Conservation (phyloP, 2,888 invertebrate genomes). For the Loripinus fragilis region DNA sequence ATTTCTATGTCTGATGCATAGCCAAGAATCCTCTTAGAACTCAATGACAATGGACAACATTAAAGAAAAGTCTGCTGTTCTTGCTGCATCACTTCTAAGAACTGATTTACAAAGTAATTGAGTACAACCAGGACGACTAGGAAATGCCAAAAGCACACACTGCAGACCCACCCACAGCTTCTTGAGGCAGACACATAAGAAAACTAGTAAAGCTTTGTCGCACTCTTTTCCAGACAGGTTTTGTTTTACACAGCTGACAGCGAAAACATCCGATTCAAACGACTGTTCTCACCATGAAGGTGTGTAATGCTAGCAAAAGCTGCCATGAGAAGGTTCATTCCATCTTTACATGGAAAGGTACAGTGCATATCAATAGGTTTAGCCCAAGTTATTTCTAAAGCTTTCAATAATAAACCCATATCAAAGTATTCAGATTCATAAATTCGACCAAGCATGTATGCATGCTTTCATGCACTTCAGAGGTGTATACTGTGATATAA, state of each 20-base stretch:
- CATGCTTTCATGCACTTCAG: not conserved
- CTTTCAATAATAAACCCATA: not conserved
- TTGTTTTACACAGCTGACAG: not conserved
- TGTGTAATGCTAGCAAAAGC: not conserved
- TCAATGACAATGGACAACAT: not conserved
- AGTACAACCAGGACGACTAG: too few species aligned
- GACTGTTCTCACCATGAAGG: not conserved
- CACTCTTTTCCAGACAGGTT: not conserved
- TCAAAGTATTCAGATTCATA: not conserved
- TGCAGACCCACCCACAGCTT: not conserved
- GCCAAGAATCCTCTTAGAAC: not conserved
- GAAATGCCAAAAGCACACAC: not conserved
- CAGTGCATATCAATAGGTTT: not conserved
- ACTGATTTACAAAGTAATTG: too few species aligned
- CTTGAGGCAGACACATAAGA: too few species aligned
- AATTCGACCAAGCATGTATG: not conserved
- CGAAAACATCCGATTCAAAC: slow-evolving; percentile 9
- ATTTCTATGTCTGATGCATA: not conserved
- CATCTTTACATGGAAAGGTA: slow-evolving; percentile 3
- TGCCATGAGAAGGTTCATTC: slow-evolving; percentile 4
- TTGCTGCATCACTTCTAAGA: slow-evolving; percentile 1
- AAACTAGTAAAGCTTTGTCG: not conserved
- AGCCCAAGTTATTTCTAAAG: slow-evolving; percentile 1
- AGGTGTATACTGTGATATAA: not conserved
- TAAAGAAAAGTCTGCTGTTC: not conserved